Evolutionary conservation across 2,113 vertebrate genomes (phyloP).

Genomic region (Euleptes europaea): DNA sequence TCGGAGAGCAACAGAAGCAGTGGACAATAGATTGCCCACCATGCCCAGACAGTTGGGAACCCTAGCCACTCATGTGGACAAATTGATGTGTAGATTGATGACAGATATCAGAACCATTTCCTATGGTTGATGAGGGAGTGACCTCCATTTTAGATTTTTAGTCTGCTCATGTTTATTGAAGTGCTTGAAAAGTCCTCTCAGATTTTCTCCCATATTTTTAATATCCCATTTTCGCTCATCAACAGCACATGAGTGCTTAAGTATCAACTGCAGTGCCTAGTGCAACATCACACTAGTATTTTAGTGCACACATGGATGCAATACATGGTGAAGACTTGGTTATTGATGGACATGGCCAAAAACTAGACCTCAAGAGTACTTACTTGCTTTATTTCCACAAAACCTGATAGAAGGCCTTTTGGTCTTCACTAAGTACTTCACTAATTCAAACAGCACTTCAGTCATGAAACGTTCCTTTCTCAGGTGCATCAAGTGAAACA

Average conservation of each 20-base stretch:
- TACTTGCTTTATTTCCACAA: conserved; percentile 32
- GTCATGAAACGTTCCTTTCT: conserved; percentile 45
- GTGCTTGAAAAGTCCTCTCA: not conserved
- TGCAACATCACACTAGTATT: not conserved
- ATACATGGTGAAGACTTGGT: not conserved
- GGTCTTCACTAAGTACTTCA: conserved; percentile 46
- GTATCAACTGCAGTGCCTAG: not conserved
- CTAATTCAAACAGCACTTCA: conserved; percentile 49
- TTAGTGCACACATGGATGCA: not conserved
- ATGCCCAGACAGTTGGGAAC: no score
- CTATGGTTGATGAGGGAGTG: not conserved
- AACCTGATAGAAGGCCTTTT: conserved; percentile 51
- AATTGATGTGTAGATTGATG: not conserved
- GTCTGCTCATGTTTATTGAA: not conserved
- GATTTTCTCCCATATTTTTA: not conserved
- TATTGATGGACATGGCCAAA: not conserved
- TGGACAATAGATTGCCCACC: no score
- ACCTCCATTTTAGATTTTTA: not conserved
- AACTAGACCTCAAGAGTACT: not conserved
- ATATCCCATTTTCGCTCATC: not conserved
- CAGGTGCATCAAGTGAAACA: conserved; percentile 43
- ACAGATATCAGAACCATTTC: not conserved
- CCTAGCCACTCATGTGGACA: not conserved
- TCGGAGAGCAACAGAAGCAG: no score
- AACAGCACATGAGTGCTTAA: not conserved